Evolutionary conservation across 2,888 invertebrate genomes (phyloP).

Genomic region (Melanotus villosus): DNA sequence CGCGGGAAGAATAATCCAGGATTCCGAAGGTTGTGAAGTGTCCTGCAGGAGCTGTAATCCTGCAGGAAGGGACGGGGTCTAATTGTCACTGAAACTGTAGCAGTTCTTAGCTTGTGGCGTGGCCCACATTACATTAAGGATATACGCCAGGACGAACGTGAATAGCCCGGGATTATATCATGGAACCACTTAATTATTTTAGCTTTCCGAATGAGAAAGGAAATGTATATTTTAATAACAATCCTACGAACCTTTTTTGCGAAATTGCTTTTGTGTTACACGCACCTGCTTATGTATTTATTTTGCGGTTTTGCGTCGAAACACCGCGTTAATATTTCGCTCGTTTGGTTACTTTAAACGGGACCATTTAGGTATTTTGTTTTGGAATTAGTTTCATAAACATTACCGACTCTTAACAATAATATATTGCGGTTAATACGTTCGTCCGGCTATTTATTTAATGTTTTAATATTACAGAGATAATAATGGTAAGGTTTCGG

Average conservation of each 20-base stretch:
- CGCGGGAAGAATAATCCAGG: slow-evolving; percentile 46
- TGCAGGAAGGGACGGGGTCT: slow-evolving; percentile 47
- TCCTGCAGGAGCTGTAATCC: slow-evolving; percentile 50
- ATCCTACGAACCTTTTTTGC: not conserved
- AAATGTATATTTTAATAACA: slow-evolving; percentile 34
- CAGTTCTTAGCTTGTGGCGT: slow-evolving; percentile 46
- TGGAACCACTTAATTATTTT: slow-evolving; percentile 51
- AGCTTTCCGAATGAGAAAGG: slow-evolving; percentile 30
- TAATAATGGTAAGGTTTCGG: too few relatives aligned
- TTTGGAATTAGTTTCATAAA: too few relatives aligned
- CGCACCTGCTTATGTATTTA: not conserved
- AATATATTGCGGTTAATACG: too few relatives aligned
- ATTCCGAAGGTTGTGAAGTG: slow-evolving; percentile 48
- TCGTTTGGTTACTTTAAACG: too few relatives aligned
- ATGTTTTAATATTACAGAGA: too few relatives aligned
- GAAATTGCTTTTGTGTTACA: not conserved
- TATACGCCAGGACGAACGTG: slow-evolving; percentile 45
- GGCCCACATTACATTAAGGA: slow-evolving; percentile 47
- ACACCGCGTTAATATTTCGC: too few relatives aligned
- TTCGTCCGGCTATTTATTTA: too few relatives aligned
- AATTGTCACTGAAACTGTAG: slow-evolving; percentile 46
- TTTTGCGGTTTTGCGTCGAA: not conserved
- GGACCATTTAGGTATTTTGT: too few relatives aligned
- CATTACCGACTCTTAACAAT: too few relatives aligned
- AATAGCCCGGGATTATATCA: slow-evolving; percentile 49